Evolutionary conservation across 2,113 vertebrate species (phyloP), one percentile per base, ranked within the genome.

Genomic region (Origma solitaria): DNA sequence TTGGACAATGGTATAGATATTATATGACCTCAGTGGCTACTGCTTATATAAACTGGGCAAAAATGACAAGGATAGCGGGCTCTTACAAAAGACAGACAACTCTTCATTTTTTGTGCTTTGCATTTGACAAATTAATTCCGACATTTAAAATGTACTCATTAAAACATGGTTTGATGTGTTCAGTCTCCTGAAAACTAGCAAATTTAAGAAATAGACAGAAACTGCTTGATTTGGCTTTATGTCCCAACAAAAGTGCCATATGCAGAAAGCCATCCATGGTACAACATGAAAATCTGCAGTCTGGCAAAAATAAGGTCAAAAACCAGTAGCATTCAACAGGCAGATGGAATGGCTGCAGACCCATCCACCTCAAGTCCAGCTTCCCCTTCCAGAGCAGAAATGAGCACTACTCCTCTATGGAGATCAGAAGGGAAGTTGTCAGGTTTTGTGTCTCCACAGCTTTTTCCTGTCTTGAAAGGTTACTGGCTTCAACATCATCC

Each of bases 401-500:
- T 11, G 18, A 80, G 21, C 51, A 49, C 71, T 51, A 51, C 50
- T 49, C n/a, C 71, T 86, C 85, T 50, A 64, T 10, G 75, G 64
- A 83, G 69, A 83, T 66, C 64, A 88, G 40, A 93, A 35, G n/a
- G 79, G 87, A 96, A 93, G 75, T 90, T 90, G 82, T 91, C 79
- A 86, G 62, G 54, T 93, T 86, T 82, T 86, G 68, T 60, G 79
- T 83, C 77, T 90, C 57, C 35, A 40, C 88, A 91, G 88, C 80
- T 94, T 94, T 51, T 95, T 92, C 96, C 94, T 94, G 82, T 82
- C 96, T 89, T 88, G 82, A 95, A 83, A 93, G 57, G 50, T 88
- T 77, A 88, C 83, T 84, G 93, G 73, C 80, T 93, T 58, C 61
- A 93, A 68, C 57, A 38, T 61, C 13, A 13, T 76, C 62, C 83